Conservation (phyloP, 2,888 invertebrate species). For the Campoplex nolae region DNA sequence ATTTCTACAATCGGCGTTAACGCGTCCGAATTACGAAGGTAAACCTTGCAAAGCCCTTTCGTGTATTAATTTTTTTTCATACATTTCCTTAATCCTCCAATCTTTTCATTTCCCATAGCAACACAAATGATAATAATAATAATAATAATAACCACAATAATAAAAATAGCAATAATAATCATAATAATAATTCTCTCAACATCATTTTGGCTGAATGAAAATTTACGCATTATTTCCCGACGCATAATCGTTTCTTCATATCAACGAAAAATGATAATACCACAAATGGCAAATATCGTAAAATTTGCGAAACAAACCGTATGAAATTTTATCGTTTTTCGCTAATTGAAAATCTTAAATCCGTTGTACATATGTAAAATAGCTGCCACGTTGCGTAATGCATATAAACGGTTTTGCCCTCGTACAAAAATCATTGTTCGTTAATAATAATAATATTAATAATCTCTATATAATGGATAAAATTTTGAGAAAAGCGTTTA, state of each 20-base stretch:
- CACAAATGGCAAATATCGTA: conserved; percentile 57
- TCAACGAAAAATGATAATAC: neutral
- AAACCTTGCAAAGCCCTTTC: conserved; percentile 63
- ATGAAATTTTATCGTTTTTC: conserved; percentile 2
- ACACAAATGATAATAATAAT: neutral
- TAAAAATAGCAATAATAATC: no score
- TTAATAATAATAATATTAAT: conserved; percentile 67
- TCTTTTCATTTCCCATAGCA: neutral
- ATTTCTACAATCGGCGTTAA: conserved; percentile 60
- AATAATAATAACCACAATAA: neutral
- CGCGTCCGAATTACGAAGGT: conserved; percentile 78
- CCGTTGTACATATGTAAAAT: conserved; percentile 77
- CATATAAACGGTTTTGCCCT: conserved; percentile 31
- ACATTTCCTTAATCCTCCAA: conserved; percentile 6
- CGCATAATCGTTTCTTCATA: conserved; percentile 24
- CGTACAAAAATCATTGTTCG: conserved; percentile 59
- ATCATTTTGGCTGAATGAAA: neutral
- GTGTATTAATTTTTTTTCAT: conserved; percentile 36
- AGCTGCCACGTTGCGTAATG: conserved; percentile 77
- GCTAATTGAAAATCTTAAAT: conserved; percentile 65
- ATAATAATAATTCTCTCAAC: conserved; percentile 11
- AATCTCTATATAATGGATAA: conserved; percentile 57
- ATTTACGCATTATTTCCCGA: neutral
- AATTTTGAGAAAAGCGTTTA: conserved; percentile 45
- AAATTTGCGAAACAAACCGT: conserved; percentile 64